A percentile compares a stretch with the other conserved stretches of the same genome.
phyloP scores from a whole-genome alignment of 2,797 vertebrate species.

The Peromyscus melanophrys region DNA sequence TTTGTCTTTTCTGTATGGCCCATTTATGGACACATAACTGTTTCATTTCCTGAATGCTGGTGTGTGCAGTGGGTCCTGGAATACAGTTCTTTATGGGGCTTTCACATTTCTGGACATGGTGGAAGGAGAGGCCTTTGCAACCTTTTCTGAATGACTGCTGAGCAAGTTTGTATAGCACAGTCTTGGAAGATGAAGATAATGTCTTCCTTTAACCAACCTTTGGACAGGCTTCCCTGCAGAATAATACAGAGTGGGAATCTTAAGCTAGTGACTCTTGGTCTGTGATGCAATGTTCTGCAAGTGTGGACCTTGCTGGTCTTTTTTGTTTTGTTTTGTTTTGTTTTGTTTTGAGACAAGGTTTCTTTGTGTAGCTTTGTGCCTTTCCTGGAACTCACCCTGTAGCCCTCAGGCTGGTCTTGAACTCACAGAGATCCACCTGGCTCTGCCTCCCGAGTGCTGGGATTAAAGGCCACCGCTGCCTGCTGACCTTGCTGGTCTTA shows the following conservation, averaged over 20 bases:
- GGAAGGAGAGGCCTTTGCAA: not conserved
- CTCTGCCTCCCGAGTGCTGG: too few species aligned
- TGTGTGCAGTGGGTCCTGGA: not conserved
- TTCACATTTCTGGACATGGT: not conserved
- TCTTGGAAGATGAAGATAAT: not conserved
- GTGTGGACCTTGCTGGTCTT: not conserved
- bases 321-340: too few species aligned
- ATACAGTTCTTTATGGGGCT: not conserved
- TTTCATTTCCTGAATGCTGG: conserved; percentile 5
- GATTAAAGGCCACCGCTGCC: too few species aligned
- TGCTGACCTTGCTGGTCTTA: not conserved
- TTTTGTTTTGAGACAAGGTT: too few species aligned
- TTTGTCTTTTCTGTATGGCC: not conserved
- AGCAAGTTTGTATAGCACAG: not conserved
- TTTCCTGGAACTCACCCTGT: too few species aligned
- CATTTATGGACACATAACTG: not conserved
- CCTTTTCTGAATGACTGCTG: not conserved
- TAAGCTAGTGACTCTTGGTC: not conserved
- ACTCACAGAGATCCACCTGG: too few species aligned
- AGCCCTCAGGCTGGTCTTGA: too few species aligned
- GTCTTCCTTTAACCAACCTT: not conserved
- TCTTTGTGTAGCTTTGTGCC: too few species aligned
- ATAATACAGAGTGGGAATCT: not conserved
- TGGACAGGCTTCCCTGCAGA: not conserved
- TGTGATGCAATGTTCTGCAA: not conserved